Conservation (phyloP, 2,888 invertebrate species). For the Leptinotarsa tumamoca region DNA sequence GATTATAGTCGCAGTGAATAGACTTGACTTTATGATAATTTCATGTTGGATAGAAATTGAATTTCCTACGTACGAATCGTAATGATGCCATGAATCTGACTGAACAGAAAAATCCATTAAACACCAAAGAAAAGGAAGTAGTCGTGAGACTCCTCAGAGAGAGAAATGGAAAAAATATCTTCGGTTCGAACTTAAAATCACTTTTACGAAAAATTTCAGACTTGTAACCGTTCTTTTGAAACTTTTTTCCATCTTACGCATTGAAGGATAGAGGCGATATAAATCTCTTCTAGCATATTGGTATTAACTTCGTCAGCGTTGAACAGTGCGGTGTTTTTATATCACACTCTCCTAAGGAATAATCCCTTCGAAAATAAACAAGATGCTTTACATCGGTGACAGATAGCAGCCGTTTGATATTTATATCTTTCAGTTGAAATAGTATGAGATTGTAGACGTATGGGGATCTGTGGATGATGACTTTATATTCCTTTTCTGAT, state of each 20-base stretch:
- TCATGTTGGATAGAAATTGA: constrained; percentile 18
- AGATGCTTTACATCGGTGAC: background rate
- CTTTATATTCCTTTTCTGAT: too few species aligned
- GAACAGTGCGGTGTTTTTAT: background rate
- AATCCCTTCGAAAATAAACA: constrained; percentile 3
- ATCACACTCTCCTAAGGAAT: background rate
- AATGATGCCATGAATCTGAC: constrained; percentile 22
- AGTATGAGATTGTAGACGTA: background rate
- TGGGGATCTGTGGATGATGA: too few species aligned
- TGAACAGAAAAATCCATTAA: constrained; percentile 26
- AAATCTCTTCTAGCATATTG: constrained; percentile 1
- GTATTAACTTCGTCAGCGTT: constrained; percentile 4
- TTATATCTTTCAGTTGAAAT: background rate
- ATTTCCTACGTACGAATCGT: constrained; percentile 21
- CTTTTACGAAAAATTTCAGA: constrained; percentile 12
- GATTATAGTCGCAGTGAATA: constrained; percentile 7
- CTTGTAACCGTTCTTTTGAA: background rate
- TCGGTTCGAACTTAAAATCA: constrained; percentile 20
- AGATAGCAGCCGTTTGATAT: background rate
- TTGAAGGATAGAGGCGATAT: background rate
- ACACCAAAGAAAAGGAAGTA: constrained; percentile 15
- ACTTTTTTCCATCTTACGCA: constrained; percentile 19
- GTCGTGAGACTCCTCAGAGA: constrained; percentile 10
- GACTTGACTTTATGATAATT: constrained; percentile 1
- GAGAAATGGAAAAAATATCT: constrained; percentile 17